Base-by-base conservation (phyloP, 2,113 vertebrate genomes). In the Misgurnus anguillicaudatus region DNA sequence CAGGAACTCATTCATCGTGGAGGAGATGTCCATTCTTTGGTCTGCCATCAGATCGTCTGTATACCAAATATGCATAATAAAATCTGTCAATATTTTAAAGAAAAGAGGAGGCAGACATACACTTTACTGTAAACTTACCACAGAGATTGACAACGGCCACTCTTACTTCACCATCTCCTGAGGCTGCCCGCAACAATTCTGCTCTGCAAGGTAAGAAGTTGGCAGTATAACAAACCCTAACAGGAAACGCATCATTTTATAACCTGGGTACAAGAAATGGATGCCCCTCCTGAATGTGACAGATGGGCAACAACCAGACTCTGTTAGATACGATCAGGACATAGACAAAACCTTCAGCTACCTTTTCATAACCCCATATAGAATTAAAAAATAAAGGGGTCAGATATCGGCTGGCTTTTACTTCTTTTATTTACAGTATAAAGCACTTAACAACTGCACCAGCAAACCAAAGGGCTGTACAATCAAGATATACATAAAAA, bases 21-120 rank as follows among this genome's bases (percentile, higher is more conserved):
- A 99, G 85, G 97, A 95, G 91, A 99, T 98, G 90, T 99, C 97
- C 97, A 99, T 99, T 91, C 96, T 96, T 94, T 99, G 97, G 94
- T 99, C 97, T 87, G 97, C 97, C 97, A 99, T 99, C 93, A 96
- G 94, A 91, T 93, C 89, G 90, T 93, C 95, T 98, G 81, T 10
- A 31, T 31, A 31, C 24, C 24, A 31, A 31, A 45, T 45, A 45
- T 45, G 9, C 8, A 42, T 3, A 45, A 7, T 1, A 8, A 45
- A 6, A n/a, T 16, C 4, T 16, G 16, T 16, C 14, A 39, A 14
- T 51, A 66, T 39, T 21, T 11, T 17, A 66, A 69, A 24, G 21
- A 14, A 13, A 8, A 31, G 62, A 14, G 39, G 48, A 68, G 10
- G 9, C 17, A 17, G 4, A 17, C 57, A 69, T 19, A 67, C 53